These are phyloP conservation scores for Tetranychus truncatus DNA, from an alignment of 2,888 invertebrate species.

Conservation along the genomic window DNA sequence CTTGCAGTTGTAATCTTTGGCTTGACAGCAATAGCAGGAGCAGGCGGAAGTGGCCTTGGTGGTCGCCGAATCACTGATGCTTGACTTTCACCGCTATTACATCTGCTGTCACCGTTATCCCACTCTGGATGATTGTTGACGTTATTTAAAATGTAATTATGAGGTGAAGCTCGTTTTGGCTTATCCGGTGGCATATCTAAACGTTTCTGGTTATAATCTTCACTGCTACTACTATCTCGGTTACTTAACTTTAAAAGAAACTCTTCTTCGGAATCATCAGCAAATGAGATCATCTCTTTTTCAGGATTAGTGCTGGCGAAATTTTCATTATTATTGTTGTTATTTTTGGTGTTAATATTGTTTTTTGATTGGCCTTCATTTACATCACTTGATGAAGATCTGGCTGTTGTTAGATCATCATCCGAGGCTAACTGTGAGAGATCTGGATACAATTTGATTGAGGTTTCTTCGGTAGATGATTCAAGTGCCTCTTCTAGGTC, in stretches of 20 bases:
- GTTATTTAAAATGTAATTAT: neutral
- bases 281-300: slow-evolving; percentile 20
- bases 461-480: slow-evolving; percentile 24
- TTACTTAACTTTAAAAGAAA: slow-evolving; percentile 2
- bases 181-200: neutral
- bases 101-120: neutral
- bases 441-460: slow-evolving; percentile 4
- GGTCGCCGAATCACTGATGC: neutral
- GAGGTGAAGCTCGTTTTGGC: neutral
- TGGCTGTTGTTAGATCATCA: slow-evolving; percentile 9
- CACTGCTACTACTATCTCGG: neutral
- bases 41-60: neutral
- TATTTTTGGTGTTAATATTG: neutral
- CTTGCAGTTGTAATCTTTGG: neutral
- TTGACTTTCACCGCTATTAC: neutral
- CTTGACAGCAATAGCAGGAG: neutral
- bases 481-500: slow-evolving; percentile 22
- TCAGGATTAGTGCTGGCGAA: neutral
- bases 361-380: neutral
- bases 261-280: slow-evolving; percentile 23
- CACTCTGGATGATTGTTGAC: neutral
- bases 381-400: neutral
- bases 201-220: neutral
- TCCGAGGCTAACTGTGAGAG: neutral
- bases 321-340: neutral